These are phyloP conservation scores for Anthrax anthrax DNA, from an alignment of 2,888 invertebrate species.

Conservation along the genomic window DNA sequence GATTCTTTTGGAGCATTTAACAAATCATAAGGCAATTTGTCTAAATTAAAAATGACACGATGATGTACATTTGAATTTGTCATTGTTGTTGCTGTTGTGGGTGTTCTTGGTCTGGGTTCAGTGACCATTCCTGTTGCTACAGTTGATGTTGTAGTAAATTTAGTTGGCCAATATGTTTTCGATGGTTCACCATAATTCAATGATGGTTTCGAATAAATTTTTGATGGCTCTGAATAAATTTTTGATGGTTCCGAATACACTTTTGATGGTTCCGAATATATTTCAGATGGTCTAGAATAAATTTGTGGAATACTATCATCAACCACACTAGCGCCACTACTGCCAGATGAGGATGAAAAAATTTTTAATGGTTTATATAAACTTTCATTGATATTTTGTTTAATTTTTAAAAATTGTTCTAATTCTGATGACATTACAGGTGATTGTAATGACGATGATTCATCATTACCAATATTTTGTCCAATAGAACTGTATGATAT, in stretches of 20 bases:
- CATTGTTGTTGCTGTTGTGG: conserved; percentile 8
- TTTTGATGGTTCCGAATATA: conserved; percentile 45
- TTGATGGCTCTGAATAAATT: conserved; percentile 42
- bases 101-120: conserved; percentile 23
- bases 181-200: conserved; percentile 46
- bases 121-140: no score
- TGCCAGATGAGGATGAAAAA: conserved; percentile 37
- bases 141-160: conserved; percentile 12
- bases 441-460: conserved; percentile 22
- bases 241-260: conserved; percentile 45
- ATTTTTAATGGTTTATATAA: conserved; percentile 15
- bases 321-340: no score
- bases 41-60: conserved; percentile 32
- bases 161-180: conserved; percentile 34
- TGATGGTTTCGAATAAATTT: conserved; percentile 41
- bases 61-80: no score
- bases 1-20: conserved; percentile 30
- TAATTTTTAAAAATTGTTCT: conserved; percentile 24
- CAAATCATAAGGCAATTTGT: conserved; percentile 33
- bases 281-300: conserved; percentile 40
- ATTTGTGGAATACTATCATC: no score
- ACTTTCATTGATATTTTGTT: conserved; percentile 28
- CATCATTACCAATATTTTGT: conserved; percentile 29
- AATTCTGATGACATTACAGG: conserved; percentile 22
- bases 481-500: conserved; percentile 41